phyloP scores from a whole-genome alignment of 1,140 invertebrate genomes.

The Aplysia californica region DNA sequence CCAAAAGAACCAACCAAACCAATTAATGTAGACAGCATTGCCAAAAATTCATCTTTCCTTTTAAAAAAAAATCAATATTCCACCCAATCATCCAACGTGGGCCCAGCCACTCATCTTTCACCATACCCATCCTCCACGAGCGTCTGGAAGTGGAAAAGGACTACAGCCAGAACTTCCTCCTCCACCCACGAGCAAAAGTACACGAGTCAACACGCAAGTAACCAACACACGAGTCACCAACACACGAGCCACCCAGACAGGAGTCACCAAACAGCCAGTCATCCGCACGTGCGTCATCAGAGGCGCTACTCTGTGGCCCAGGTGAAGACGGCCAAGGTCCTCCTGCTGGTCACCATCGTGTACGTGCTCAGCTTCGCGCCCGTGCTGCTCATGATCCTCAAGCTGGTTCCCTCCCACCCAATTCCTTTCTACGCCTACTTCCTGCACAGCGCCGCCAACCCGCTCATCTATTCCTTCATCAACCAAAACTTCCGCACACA shows the following conservation, averaged over 20 bases:
- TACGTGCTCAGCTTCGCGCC: slow-evolving; percentile 55
- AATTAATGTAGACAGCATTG: too few relatives aligned
- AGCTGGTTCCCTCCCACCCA: slow-evolving; percentile 31
- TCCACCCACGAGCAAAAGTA: too few relatives aligned
- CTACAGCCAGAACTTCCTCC: too few relatives aligned
- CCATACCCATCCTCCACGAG: too few relatives aligned
- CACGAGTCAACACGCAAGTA: too few relatives aligned
- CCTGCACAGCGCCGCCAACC: slow-evolving; percentile 63
- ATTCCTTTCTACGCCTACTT: slow-evolving; percentile 61
- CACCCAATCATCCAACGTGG: too few relatives aligned
- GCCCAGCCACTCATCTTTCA: too few relatives aligned
- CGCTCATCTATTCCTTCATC: slow-evolving; percentile 64
- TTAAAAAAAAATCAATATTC: too few relatives aligned
- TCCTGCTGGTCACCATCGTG: slow-evolving; percentile 50
- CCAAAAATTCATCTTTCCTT: too few relatives aligned
- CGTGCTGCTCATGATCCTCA: slow-evolving; percentile 46
- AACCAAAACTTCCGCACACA: slow-evolving; percentile 55
- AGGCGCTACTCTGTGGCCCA: slow-evolving; percentile 30
- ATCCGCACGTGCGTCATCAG: neutral
- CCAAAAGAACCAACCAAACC: too few relatives aligned
- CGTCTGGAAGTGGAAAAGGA: too few relatives aligned
- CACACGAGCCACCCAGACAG: neutral
- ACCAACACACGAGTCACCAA: too few relatives aligned
- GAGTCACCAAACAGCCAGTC: neutral
- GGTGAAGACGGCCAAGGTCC: slow-evolving; percentile 52